Evolutionary conservation across 37 sponge, comb jelly and placozoan species (phyloP).

Genomic region (Trichoplax adhaerens): DNA sequence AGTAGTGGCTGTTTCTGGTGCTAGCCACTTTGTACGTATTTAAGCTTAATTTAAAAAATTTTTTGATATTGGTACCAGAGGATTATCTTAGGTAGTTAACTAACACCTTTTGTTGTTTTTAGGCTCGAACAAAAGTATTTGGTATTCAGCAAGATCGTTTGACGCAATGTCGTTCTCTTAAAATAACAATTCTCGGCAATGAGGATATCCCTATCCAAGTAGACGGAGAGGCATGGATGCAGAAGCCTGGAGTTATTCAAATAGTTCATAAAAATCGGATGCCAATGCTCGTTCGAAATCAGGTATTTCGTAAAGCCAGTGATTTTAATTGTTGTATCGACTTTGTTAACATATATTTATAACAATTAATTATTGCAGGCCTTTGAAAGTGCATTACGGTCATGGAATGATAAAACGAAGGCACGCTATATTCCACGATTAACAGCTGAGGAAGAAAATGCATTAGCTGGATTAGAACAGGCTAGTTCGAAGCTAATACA

Average conservation of each 20-base stretch:
- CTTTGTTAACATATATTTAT: neutral
- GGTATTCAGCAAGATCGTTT: neutral
- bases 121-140: too few species aligned
- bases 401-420: constrained; percentile 35
- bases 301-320: constrained; percentile 9
- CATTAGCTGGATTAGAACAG: too few species aligned
- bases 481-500: neutral
- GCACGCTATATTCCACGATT: neutral
- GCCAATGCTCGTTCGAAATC: constrained; percentile 61
- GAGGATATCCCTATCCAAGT: constrained; percentile 63
- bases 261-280: constrained; percentile 79
- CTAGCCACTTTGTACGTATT: constrained; percentile 30
- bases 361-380: constrained; percentile 15
- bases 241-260: constrained; percentile 67
- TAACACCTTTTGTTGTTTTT: too few species aligned
- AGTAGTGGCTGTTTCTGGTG: constrained; percentile 73
- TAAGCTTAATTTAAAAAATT: neutral
- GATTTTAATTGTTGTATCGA: neutral
- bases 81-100: neutral
- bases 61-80: neutral
- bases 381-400: constrained; percentile 42
- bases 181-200: constrained; percentile 29
- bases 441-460: neutral
- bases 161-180: constrained; percentile 52
- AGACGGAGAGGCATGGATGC: constrained; percentile 95